Conservation (phyloP, 1,140 invertebrate genomes). For the Sipha flava region DNA sequence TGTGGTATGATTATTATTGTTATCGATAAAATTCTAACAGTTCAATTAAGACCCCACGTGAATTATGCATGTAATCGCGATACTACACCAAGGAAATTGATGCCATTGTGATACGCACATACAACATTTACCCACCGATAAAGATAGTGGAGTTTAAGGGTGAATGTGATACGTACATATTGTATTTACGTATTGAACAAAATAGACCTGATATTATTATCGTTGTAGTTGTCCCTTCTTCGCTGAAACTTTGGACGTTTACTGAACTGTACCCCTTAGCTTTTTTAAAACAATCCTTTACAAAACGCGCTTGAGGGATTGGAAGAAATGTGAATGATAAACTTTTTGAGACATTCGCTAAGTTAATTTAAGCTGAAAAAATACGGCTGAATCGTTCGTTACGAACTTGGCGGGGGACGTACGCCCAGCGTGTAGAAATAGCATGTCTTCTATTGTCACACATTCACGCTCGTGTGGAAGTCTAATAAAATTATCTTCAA, state of each 20-base stretch:
- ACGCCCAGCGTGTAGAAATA: not conserved
- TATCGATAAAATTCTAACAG: too few species aligned
- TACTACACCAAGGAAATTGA: too few species aligned
- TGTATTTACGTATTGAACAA: not conserved
- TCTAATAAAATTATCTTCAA: not conserved
- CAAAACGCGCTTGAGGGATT: not conserved
- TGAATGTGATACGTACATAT: not conserved
- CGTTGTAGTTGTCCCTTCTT: not conserved
- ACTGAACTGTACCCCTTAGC: not conserved
- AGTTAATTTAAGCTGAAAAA: conserved; percentile 2
- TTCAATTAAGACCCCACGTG: too few species aligned
- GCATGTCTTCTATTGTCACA: not conserved
- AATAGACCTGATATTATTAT: not conserved
- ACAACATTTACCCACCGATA: too few species aligned
- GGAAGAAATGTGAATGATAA: not conserved
- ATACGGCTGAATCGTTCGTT: not conserved
- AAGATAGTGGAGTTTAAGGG: too few species aligned
- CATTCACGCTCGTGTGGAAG: not conserved
- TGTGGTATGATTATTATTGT: too few species aligned
- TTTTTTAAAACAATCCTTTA: not conserved
- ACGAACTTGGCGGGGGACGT: not conserved
- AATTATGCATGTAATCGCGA: too few species aligned
- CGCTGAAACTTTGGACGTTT: not conserved
- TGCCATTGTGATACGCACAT: not conserved
- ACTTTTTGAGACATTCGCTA: not conserved